Evolutionary conservation across 2,888 invertebrate genomes (phyloP), one percentile per base, ranked within the genome.

Genomic region (Therioaphis trifolii): DNA sequence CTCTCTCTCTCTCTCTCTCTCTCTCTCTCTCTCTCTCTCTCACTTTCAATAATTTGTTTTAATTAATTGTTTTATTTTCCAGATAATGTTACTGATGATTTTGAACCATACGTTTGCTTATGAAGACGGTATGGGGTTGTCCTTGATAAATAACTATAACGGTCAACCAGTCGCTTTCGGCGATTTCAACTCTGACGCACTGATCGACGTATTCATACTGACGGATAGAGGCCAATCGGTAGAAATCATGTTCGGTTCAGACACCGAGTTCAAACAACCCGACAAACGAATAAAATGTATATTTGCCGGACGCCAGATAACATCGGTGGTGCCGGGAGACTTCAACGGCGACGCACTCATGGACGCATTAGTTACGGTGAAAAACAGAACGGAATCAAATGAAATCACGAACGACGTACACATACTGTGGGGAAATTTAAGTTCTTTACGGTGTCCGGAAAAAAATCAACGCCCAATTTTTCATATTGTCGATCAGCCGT

Each of bases 151-250:
- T 69, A 89, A 91, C 74, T 91, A 92, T 29, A 92, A 94, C 88
- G 95, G 94, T 40, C 90, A 95, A 87, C 93, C 97, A 77, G 95
- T 96, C 84, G 98, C 98, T 0, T 98, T 97, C 90, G 98, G 97
- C 2, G 98, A 98, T 89, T 97, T 97, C 87, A 95, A 98, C 90
- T 96, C 96, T 0, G 98, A 98, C 88, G 97, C 97, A 89, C 89
- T 96, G 78, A 97, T 97, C 0, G 98, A 98, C 89, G 92, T 97
- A 24, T 96, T 98, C 89, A 92, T 97, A 77, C 90, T 96, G 24
- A 89, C 24, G 82, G 85, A 87, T 49, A 91, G 93, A 86, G 91
- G 90, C 69, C 92, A 91, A n/a, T n/a, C n/a, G n/a, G n/a, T n/a
- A n/a, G n/a, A n/a, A n/a, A n/a, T n/a, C n/a, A n/a, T n/a, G n/a